Evolutionary conservation across 1,140 invertebrate species (phyloP).

Genomic region (Cydia strobilella): DNA sequence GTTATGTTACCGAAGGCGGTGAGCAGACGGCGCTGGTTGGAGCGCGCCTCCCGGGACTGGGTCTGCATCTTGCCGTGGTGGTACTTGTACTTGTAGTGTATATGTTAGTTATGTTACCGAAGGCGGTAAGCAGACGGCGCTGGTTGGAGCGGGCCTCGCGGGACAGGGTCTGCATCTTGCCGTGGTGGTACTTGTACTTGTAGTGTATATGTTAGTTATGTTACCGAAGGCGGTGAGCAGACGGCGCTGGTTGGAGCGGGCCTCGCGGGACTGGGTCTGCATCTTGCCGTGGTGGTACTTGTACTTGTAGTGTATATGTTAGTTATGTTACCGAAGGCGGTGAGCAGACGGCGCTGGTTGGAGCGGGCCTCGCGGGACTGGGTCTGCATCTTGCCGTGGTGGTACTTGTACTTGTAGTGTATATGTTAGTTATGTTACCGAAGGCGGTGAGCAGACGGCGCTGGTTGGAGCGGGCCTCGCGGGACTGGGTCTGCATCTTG

Average conservation of each 20-base stretch:
- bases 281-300: conserved; percentile 93
- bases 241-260: conserved; percentile 95
- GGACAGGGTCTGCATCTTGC: no score
- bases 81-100: conserved; percentile 77
- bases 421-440: no score
- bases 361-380: conserved; percentile 95
- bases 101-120: no score
- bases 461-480: conserved; percentile 97
- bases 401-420: conserved; percentile 93
- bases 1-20: no score
- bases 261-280: conserved; percentile 92
- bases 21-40: conserved; percentile 94
- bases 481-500: conserved; percentile 90
- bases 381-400: conserved; percentile 91
- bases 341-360: conserved; percentile 94
- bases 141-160: no score
- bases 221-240: conserved; percentile 95
- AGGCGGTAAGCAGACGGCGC: no score
- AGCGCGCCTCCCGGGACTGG: conserved; percentile 94
- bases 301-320: no score
- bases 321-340: conserved; percentile 95
- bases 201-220: no score
- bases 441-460: conserved; percentile 93
- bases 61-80: conserved; percentile 88
- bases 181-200: conserved; percentile 93